phyloP scores from a whole-genome alignment of 2,888 invertebrate genomes.

The Eristalis pertinax region DNA sequence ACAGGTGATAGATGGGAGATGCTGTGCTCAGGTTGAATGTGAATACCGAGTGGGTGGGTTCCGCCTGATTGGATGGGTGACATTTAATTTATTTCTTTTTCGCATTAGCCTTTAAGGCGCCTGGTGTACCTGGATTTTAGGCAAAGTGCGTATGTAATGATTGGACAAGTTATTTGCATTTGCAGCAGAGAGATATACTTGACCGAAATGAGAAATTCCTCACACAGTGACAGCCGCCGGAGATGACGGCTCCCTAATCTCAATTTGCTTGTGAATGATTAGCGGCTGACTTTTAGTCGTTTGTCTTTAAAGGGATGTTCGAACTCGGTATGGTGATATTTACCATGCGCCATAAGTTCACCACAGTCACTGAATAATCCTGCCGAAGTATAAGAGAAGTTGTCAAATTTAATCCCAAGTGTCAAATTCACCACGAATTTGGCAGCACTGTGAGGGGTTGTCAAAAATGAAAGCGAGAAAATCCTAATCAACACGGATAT shows the following conservation, averaged over 20 bases:
- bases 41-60: slow-evolving; percentile 18
- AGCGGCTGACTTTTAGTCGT: too few species aligned
- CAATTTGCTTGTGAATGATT: background rate
- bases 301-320: too few species aligned
- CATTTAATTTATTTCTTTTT: slow-evolving; percentile 51
- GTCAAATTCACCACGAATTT: too few species aligned
- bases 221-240: background rate
- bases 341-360: too few species aligned
- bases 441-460: too few species aligned
- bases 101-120: background rate
- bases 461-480: too few species aligned
- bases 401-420: too few species aligned
- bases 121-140: background rate
- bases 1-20: slow-evolving; percentile 62
- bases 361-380: too few species aligned
- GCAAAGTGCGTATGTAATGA: background rate
- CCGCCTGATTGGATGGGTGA: slow-evolving; percentile 23
- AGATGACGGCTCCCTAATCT: background rate
- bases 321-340: too few species aligned
- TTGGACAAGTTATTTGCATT: background rate
- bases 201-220: background rate
- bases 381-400: too few species aligned
- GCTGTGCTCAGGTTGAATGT: slow-evolving; percentile 50
- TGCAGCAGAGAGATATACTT: background rate
- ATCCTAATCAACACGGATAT: too few species aligned